phyloP scores from a whole-genome alignment of 2,113 vertebrate species.

The Macrotus californicus region DNA sequence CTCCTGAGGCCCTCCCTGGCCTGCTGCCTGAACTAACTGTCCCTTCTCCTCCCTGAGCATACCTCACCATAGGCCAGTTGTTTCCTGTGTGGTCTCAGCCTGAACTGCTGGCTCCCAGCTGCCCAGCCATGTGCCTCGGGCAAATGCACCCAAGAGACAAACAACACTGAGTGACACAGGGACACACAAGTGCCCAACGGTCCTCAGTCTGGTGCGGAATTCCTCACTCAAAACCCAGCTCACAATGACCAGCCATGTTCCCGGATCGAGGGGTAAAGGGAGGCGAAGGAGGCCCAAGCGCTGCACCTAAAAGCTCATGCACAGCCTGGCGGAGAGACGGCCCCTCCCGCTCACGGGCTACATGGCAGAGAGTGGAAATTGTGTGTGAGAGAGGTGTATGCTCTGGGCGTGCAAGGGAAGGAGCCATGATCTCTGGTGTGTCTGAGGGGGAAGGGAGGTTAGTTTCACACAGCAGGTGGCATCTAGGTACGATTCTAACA shows the following conservation, averaged over 20 bases:
- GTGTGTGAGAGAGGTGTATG: background rate
- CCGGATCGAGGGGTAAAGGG: background rate
- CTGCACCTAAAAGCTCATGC: background rate
- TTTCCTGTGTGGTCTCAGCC: background rate
- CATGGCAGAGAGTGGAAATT: background rate
- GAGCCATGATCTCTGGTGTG: background rate
- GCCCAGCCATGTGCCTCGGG: background rate
- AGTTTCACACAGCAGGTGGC: background rate
- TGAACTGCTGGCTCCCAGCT: background rate
- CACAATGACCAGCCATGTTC: background rate
- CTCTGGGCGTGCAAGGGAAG: background rate
- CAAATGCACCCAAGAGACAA: background rate
- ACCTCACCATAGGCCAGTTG: background rate
- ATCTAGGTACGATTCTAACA: background rate
- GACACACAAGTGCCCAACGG: accelerated
- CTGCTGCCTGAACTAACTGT: background rate
- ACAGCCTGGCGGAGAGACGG: background rate
- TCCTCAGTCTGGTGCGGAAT: background rate
- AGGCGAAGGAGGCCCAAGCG: background rate
- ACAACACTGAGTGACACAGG: background rate
- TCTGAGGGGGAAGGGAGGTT: background rate
- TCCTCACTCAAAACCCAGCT: background rate
- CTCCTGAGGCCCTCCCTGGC: accelerated
- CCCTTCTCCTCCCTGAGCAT: background rate
- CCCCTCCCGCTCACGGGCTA: background rate